Base-by-base conservation (phyloP, 2,113 vertebrate genomes). In the Rhinopomastus cyanomelas region DNA sequence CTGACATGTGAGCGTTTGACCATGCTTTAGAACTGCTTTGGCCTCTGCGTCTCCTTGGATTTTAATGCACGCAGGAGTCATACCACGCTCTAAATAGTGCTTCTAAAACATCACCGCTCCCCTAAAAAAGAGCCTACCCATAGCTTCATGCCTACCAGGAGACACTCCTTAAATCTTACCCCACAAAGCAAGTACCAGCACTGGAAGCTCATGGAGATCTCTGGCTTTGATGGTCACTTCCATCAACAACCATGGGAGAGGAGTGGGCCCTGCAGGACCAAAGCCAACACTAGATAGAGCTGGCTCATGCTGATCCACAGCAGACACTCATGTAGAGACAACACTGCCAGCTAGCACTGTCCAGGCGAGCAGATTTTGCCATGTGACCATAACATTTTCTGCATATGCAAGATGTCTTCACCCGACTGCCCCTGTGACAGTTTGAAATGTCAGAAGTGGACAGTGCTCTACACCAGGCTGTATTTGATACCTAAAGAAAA, bases 251-350 rank as follows among this genome's bases (percentile, higher is more conserved):
- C 21, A 15, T 53, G 0, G 16, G 29, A 32, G 3, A 79, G 37
- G 16, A 87, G 12, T 2, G 1, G 19, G 68, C 57, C 36, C 32
- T n/a, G 19, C 7, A 44, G 64, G n/a, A 22, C 32, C 2, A 0
- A 12, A 64, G 51, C 8, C 27, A 77, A 27, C 30, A 56, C 9
- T 7, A 18, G 27, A 34, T 25, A 30, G 17, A 9, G 39, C 16
- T 60, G 34, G 27, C 27, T 81, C 12, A 30, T 16, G 29, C 32
- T 0, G 0, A 36, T 36, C 20, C 0, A 0, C 25, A 21, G 19
- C 37, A 69, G 20, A 52, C 32, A 65, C 13, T 19, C 25, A n/a
- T 15, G 36, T 57, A 59, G 25, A 36, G 56, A 64, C 37, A n/a
- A 52, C 0, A 0, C 42, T 57, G 87, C 23, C 9, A 12, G 87